Percentiles rank a stretch among this genome's conserved stretches.
These are phyloP conservation scores for Halocaridina rubra DNA, from an alignment of 2,888 invertebrate species.

Conservation along the genomic window DNA sequence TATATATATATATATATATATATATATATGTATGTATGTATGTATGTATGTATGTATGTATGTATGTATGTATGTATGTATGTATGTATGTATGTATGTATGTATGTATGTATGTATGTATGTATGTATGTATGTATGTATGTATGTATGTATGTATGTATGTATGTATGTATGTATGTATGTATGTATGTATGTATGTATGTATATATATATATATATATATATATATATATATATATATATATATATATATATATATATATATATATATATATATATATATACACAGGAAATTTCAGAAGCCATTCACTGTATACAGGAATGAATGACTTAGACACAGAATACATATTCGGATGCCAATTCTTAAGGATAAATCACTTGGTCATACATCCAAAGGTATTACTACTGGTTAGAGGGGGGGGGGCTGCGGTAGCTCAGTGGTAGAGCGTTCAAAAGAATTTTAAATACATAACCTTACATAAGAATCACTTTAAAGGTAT, in stretches of 20 bases:
- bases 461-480: no score
- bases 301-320: no score
- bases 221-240: neutral
- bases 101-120: neutral
- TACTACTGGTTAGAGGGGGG: no score
- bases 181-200: neutral
- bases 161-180: neutral
- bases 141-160: neutral
- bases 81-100: neutral
- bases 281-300: neutral
- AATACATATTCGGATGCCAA: no score
- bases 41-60: neutral
- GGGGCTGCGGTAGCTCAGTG: no score
- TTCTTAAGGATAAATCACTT: no score
- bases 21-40: neutral
- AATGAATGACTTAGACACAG: no score
- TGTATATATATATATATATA: neutral
- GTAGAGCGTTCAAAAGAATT: no score
- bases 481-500: no score
- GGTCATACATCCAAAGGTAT: no score
- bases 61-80: neutral
- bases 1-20: neutral
- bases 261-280: neutral
- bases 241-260: neutral
- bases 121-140: neutral